Evolutionary conservation across 2,113 vertebrate species (phyloP).

Genomic region (Amia ocellicauda): DNA sequence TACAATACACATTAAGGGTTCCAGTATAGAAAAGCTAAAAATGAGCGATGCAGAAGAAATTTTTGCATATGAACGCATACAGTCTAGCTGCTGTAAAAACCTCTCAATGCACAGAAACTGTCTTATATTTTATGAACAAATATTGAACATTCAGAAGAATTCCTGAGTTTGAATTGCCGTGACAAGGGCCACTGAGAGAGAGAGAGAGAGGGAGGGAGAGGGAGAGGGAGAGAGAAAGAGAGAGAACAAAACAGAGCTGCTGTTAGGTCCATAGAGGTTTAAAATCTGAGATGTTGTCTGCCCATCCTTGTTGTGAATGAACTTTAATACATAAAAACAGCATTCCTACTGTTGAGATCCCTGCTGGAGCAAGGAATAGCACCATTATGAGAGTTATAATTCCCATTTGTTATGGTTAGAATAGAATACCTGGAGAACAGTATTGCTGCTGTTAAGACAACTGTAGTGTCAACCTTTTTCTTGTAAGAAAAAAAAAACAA

Average conservation of each 20-base stretch:
- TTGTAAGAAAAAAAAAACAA: conserved; percentile 63
- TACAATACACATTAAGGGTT: conserved; percentile 77
- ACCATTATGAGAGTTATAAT: conserved; percentile 58
- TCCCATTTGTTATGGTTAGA: conserved; percentile 56
- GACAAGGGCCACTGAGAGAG: conserved; percentile 85
- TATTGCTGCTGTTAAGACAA: conserved; percentile 81
- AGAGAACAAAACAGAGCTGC: conserved; percentile 70
- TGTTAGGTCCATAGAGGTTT: conserved; percentile 92
- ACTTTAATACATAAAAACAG: conserved; percentile 78
- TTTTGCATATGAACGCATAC: conserved; percentile 97
- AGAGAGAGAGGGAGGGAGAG: conserved; percentile 41
- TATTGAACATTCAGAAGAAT: conserved; percentile 98
- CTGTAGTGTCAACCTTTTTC: conserved; percentile 71
- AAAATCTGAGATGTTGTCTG: conserved; percentile 54
- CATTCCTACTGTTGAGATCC: conserved; percentile 67
- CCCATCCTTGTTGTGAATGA: conserved; percentile 81
- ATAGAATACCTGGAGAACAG: conserved; percentile 69
- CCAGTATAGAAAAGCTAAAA: conserved; percentile 85
- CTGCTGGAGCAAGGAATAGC: conserved; percentile 55
- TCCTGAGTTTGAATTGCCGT: conserved; percentile 99
- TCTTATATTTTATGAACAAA: conserved; percentile 88
- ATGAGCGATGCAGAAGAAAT: conserved; percentile 80
- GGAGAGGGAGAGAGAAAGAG: conserved; percentile 50
- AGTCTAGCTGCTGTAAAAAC: conserved; percentile 84
- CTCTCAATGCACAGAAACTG: conserved; percentile 83